phyloP scores from a whole-genome alignment of 2,888 invertebrate species.

The Tetragnatha montana region DNA sequence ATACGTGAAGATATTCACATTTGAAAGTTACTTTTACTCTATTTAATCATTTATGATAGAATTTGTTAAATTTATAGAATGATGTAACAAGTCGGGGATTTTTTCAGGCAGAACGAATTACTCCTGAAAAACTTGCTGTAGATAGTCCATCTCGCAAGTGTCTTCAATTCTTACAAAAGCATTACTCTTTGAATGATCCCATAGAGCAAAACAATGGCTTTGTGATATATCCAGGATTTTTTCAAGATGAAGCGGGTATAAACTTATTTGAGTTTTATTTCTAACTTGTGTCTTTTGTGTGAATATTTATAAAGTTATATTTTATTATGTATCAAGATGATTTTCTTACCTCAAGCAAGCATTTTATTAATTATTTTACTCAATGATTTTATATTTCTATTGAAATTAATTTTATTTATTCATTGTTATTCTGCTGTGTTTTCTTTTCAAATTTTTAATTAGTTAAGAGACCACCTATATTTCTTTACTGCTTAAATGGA shows the following conservation, averaged over 20 bases:
- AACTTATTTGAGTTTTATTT: not conserved
- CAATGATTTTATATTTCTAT: not conserved
- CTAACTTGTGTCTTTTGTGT: not conserved
- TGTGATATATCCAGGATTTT: conserved; percentile 89
- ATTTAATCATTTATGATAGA: not conserved
- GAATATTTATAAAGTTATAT: not conserved
- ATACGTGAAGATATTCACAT: no score
- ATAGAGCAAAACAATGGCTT: conserved; percentile 92
- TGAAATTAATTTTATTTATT: not conserved
- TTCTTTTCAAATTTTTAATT: not conserved
- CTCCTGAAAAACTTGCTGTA: conserved; percentile 87
- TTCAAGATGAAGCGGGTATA: conserved; percentile 76
- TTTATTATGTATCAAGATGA: not conserved
- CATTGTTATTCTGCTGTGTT: not conserved
- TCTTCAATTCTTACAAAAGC: conserved; percentile 87
- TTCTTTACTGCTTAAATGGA: conserved; percentile 43
- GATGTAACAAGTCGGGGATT: not conserved
- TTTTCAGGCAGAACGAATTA: conserved; percentile 81
- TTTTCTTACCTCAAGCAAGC: not conserved
- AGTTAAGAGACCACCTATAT: conserved; percentile 53
- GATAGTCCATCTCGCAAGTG: conserved; percentile 95
- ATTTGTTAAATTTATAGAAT: not conserved
- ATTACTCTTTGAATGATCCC: conserved; percentile 83
- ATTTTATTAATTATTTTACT: not conserved
- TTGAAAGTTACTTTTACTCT: no score